Conservation (phyloP, 2,888 invertebrate genomes). For the Cheilosia impressa region DNA sequence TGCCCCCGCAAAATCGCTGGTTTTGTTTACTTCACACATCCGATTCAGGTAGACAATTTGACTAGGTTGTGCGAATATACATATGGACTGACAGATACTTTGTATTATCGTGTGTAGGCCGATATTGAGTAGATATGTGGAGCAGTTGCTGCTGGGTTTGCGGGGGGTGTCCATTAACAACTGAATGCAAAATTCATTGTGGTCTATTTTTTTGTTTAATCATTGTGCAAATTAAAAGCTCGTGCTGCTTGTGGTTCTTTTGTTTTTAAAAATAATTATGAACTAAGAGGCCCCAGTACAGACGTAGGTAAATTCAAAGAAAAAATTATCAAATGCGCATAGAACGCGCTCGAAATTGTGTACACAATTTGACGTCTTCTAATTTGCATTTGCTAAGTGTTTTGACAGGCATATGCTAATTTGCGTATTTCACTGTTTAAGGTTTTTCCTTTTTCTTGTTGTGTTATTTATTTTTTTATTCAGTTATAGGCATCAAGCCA, state of each 20-base stretch:
- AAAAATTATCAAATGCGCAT: neutral
- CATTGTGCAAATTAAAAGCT: constrained; percentile 53
- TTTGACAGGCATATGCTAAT: constrained; percentile 72
- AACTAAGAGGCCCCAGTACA: constrained; percentile 4
- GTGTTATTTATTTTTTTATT: constrained; percentile 1
- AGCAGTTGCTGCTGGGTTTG: constrained; percentile 23
- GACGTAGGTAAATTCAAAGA: neutral
- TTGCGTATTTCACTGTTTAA: constrained; percentile 21
- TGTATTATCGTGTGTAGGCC: constrained; percentile 36
- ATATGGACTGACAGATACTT: constrained; percentile 20
- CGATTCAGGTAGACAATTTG: constrained; percentile 69
- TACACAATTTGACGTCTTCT: constrained; percentile 47
- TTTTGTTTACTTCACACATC: constrained; percentile 44
- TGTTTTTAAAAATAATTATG: constrained; percentile 46
- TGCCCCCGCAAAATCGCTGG: constrained; percentile 51
- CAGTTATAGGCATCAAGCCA: constrained; percentile 35
- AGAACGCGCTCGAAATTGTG: constrained; percentile 27
- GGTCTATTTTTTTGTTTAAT: constrained; percentile 7
- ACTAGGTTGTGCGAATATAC: constrained; percentile 34
- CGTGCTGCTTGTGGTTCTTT: constrained; percentile 31
- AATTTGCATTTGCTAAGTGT: constrained; percentile 73
- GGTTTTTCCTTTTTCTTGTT: neutral
- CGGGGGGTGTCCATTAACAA: too few relatives aligned
- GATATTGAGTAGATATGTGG: constrained; percentile 14
- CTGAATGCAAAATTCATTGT: neutral